Base-by-base conservation (phyloP, 2,113 vertebrate species). In the Anoplopoma fimbria region DNA sequence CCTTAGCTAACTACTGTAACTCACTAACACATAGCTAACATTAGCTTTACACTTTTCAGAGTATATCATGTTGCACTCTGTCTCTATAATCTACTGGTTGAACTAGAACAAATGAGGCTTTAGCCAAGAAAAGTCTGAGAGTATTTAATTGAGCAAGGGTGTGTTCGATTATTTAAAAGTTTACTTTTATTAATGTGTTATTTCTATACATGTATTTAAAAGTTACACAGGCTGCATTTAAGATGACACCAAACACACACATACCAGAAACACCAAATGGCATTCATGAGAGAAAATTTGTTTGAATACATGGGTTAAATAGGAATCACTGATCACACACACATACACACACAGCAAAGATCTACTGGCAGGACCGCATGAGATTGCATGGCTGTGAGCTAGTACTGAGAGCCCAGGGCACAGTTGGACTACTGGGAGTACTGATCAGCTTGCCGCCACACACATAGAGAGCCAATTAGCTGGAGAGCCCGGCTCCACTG, bases 391-490 rank as follows among this genome's bases (percentile, higher is more conserved):
- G 33, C 60, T 87, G 76, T 60, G 53, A 49, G 68, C 68, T 65
- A 63, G 63, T 69, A 72, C 60, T 61, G 45, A 70, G 62, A 82
- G 82, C 78, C 83, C 31, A 69, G 49, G 36, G 73, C 84, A 27
- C 79, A 45, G 64, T 45, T 79, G 36, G 75, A 79, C 77, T 65
- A 77, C 27, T 60, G 78, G 77, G 82, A 73, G 73, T 5, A 68
- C 70, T 85, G 87, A 76, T 88, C 78, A 77, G 82, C 58, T 68
- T 65, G 79, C 36, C 45, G 69, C 49, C 62, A 15, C n/a, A 33
- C 81, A 82, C 60, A 89, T 42, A 81, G n/a, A 58, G 40, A 76
- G 65, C 79, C 80, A 92, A 89, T 86, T 89, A 88, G 51, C 55
- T 83, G 31, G 75, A 87, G 62, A 86, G 69, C 40, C 61, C 61